These are phyloP conservation scores for Tragopan temminckii DNA, from an alignment of 2,797 vertebrate species.

Conservation along the genomic window DNA sequence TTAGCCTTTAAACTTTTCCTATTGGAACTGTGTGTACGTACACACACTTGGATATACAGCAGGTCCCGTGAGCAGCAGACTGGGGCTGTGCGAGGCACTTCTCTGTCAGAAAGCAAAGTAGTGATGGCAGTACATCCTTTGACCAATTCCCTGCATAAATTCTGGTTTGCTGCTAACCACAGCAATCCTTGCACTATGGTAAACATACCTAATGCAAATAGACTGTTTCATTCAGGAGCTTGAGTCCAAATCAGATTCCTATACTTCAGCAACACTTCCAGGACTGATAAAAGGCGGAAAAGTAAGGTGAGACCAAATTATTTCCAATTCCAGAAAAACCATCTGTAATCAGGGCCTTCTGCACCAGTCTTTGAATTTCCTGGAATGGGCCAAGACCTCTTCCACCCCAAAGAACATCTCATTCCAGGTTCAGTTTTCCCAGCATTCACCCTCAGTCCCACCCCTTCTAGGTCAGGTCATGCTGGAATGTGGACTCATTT, in stretches of 20 bases:
- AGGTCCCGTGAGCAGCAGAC: background rate
- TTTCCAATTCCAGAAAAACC: background rate
- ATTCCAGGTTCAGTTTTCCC: background rate
- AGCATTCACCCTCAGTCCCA: background rate
- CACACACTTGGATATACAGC: background rate
- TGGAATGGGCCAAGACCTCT: background rate
- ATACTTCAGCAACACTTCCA: background rate
- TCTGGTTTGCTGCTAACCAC: background rate
- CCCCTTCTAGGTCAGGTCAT: background rate
- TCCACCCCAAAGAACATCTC: background rate
- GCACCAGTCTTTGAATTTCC: background rate
- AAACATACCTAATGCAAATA: background rate
- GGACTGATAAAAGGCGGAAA: background rate
- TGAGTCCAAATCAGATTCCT: background rate
- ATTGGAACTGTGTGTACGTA: background rate
- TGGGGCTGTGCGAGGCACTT: too few relatives aligned
- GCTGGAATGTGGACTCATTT: background rate
- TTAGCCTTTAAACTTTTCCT: background rate
- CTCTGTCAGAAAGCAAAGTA: background rate
- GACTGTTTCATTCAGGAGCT: background rate
- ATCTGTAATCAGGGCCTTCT: background rate
- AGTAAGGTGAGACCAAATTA: background rate
- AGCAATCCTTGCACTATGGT: background rate
- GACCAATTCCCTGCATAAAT: background rate
- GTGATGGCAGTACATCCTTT: rapidly evolving